Conservation (phyloP, 2,888 invertebrate species). For the Coleophora flavipennella region DNA sequence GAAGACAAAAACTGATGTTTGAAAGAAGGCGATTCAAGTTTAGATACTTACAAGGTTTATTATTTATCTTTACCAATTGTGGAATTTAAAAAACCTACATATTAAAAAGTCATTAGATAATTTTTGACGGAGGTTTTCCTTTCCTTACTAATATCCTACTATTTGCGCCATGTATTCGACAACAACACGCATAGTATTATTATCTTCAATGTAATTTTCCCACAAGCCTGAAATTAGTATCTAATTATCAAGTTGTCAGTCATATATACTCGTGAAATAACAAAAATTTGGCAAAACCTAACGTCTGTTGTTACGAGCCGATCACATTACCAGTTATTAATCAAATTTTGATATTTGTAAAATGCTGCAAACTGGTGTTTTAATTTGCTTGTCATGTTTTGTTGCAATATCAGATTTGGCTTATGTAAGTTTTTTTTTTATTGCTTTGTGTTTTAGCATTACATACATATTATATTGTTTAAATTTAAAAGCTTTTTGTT, state of each 20-base stretch:
- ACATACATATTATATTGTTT: no score
- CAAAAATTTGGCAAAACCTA: slow-evolving; percentile 6
- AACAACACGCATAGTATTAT: slow-evolving; percentile 1
- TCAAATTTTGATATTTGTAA: slow-evolving; percentile 13
- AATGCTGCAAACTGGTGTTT: slow-evolving; percentile 28
- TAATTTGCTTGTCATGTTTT: slow-evolving; percentile 24
- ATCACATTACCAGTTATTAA: background rate
- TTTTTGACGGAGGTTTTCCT: no score
- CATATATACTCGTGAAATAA: slow-evolving; percentile 12
- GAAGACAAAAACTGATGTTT: no score
- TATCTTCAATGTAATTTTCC: slow-evolving; percentile 15
- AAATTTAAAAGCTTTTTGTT: no score
- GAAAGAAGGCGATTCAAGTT: no score
- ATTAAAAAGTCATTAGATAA: no score
- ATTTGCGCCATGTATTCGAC: background rate
- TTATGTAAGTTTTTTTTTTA: slow-evolving; percentile 31
- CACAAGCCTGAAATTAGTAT: slow-evolving; percentile 13
- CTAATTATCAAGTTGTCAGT: slow-evolving; percentile 7
- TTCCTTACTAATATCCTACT: no score
- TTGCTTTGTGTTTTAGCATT: no score
- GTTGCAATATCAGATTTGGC: slow-evolving; percentile 25
- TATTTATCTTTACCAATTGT: no score
- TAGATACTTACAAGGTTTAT: no score
- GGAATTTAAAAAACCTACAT: no score
- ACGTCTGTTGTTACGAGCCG: background rate